Conservation (phyloP, 2,797 vertebrate genomes). For the Enteromius argenteus region DNA sequence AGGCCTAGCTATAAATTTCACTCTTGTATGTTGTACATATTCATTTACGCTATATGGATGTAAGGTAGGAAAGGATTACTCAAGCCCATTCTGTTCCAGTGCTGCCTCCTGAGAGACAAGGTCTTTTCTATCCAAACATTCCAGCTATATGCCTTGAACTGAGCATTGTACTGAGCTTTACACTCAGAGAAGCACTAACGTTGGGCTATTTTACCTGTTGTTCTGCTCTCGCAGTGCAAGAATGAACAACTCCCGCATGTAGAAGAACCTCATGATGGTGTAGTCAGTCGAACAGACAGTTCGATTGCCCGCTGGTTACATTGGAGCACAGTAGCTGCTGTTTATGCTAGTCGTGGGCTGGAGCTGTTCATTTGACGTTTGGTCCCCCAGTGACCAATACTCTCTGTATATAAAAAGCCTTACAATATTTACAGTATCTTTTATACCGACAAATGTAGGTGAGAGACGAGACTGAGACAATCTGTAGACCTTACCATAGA, state of each 20-base stretch:
- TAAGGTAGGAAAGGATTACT: constrained; percentile 17
- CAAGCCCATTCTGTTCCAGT: constrained; percentile 62
- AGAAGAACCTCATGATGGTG: constrained; percentile 40
- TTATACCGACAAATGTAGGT: constrained; percentile 68
- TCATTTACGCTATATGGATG: constrained; percentile 27
- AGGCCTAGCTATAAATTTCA: constrained; percentile 2
- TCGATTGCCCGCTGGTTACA: background rate
- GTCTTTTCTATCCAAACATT: constrained; percentile 78
- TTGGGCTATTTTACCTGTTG: constrained; percentile 51
- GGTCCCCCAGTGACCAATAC: constrained; percentile 61
- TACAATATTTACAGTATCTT: constrained; percentile 72
- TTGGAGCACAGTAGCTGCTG: constrained; percentile 24
- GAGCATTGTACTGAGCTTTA: constrained; percentile 60
- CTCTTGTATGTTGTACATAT: constrained; percentile 20
- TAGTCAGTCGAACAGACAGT: background rate
- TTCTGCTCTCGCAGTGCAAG: constrained; percentile 8
- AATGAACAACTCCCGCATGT: constrained; percentile 26
- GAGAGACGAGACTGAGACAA: constrained; percentile 76
- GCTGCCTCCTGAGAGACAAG: constrained; percentile 71
- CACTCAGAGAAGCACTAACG: constrained; percentile 57
- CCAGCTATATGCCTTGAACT: constrained; percentile 80
- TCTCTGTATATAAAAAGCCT: constrained; percentile 69
- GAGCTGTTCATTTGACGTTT: constrained; percentile 55
- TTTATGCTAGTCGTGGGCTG: constrained; percentile 51
- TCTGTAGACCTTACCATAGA: constrained; percentile 73